phyloP scores from a whole-genome alignment of 2,888 invertebrate species.

The Tipula lateralis region DNA sequence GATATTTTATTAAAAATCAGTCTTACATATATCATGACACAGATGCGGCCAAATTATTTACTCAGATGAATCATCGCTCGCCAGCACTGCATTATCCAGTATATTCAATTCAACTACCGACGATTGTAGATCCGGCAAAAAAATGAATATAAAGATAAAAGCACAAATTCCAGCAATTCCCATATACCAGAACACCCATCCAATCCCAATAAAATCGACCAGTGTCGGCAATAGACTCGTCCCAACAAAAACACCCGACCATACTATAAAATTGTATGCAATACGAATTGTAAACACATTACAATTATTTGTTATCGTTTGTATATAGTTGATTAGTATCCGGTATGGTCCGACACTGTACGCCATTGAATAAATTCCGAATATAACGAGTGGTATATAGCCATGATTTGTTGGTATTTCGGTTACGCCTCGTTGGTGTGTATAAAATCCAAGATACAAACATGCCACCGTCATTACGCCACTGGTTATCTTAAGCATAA shows the following conservation, averaged over 20 bases:
- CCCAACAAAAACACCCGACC: conserved; percentile 62
- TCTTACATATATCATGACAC: neutral
- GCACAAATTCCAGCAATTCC: conserved; percentile 56
- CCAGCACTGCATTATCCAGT: neutral
- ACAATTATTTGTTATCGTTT: neutral
- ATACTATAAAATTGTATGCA: conserved; percentile 50
- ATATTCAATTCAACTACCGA: neutral
- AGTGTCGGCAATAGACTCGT: conserved; percentile 61
- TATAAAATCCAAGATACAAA: conserved; percentile 33
- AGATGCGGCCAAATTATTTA: neutral
- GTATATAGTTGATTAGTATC: conserved; percentile 33
- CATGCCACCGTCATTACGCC: conserved; percentile 32
- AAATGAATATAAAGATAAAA: conserved; percentile 54
- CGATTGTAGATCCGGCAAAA: conserved; percentile 32
- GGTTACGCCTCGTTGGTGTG: conserved; percentile 34
- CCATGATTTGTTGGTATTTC: conserved; percentile 33
- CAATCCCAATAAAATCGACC: conserved; percentile 52
- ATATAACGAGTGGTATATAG: conserved; percentile 33
- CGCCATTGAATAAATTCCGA: conserved; percentile 33
- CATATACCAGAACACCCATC: conserved; percentile 64
- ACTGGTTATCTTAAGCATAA: neutral
- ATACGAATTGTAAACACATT: conserved; percentile 34
- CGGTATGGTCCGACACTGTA: conserved; percentile 35
- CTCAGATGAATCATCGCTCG: neutral
- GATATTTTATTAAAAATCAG: neutral